Evolutionary conservation across 2,888 invertebrate genomes (phyloP).

Genomic region (Smittia sp.): DNA sequence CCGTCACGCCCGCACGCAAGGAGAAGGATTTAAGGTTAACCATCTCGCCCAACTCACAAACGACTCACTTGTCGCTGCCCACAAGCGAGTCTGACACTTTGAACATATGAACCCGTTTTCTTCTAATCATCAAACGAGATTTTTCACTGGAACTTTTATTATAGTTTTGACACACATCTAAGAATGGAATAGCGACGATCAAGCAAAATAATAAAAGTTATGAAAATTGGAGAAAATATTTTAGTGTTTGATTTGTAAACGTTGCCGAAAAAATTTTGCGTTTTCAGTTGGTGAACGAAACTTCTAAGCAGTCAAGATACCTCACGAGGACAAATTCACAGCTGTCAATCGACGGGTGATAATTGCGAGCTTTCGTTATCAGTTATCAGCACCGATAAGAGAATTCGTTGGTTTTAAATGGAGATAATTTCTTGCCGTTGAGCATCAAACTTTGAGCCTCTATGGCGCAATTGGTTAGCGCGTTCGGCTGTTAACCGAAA

Average conservation of each 20-base stretch:
- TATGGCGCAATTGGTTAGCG: no score
- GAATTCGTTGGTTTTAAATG: no score
- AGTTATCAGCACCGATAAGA: no score
- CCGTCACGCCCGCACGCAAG: constrained; percentile 63
- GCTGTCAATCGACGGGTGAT: no score
- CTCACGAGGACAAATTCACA: no score
- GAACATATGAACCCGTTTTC: constrained; percentile 31
- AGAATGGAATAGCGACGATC: not conserved
- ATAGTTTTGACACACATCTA: not conserved
- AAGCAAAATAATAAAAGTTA: not conserved
- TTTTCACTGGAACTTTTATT: constrained; percentile 52
- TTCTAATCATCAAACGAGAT: constrained; percentile 65
- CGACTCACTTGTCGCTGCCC: constrained; percentile 48
- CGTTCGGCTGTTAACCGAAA: constrained; percentile 99
- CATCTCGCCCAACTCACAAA: constrained; percentile 52
- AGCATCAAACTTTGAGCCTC: no score
- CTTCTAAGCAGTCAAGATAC: no score
- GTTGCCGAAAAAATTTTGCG: no score
- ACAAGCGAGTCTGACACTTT: constrained; percentile 24
- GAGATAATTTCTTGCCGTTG: no score
- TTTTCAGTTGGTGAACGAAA: no score
- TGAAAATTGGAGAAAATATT: not conserved
- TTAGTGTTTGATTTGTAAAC: no score
- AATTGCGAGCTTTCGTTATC: no score
- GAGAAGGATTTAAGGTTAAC: constrained; percentile 44